Evolutionary conservation across 2,797 vertebrate genomes (phyloP), one percentile per base, ranked within the genome.

Genomic region (Malurus leucopterus): DNA sequence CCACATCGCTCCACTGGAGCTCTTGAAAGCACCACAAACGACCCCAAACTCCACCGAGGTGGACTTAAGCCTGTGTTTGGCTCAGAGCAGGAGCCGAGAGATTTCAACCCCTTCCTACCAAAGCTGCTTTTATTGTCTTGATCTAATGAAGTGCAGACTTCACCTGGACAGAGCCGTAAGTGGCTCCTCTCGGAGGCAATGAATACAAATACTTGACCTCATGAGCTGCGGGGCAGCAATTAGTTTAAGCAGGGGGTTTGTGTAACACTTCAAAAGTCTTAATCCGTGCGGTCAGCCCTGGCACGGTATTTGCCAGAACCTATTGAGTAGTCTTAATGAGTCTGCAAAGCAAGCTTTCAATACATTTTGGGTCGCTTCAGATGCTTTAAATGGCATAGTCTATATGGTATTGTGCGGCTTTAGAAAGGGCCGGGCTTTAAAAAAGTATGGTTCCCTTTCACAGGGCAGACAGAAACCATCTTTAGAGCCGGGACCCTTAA

Each of bases 141-240:
- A 72, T 84, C 90, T 95, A 95, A 97, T 96, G 95, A 96, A 96
- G 96, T 96, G 95, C 90, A 83, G 93, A 87, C 89, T 95, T 96
- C 93, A 96, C 95, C 93, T 95, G 95, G 95, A 89, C 96, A 96
- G 94, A 95, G 93, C 93, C 93, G 86, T 86, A 97, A 96, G 95
- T 97, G 95, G 94, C 93, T 95, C 94, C 96, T 92, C 90, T 93
- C 78, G 76, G 92, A 91, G 91, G 75, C 91, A 95, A 96, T 96
- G 92, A 97, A 97, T 96, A 96, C 96, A 95, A 97, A 98, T 96
- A 97, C 98, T 98, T 98, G 97, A 98, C 98, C 98, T 92, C 96
- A 34, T 86, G 93, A 95, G 92, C 83, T 65, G 93, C 90, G 96
- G 95, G 98, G 97, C 98, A 97, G 95, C 95, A 96, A 96, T 97